Evolutionary conservation across 1,140 invertebrate genomes (phyloP), one percentile per base, ranked within the genome.

Genomic region (Papilio xuthus): DNA sequence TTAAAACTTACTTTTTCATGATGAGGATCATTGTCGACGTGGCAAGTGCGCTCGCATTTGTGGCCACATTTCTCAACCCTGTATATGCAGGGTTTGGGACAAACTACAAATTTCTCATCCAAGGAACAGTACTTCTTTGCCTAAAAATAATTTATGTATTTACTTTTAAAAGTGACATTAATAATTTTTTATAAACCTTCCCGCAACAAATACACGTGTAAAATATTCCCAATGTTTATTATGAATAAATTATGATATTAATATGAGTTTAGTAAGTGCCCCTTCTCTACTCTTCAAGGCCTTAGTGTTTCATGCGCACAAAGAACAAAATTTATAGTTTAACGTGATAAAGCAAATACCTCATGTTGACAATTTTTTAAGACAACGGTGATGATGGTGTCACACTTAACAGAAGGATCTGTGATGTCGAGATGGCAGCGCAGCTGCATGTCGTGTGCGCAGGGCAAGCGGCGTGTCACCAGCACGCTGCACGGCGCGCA

Each of bases 21-120:
- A 74, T 94, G 89, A 1, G 95, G 94, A 84, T 95, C 95, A 18
- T 88, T 78, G 0, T 82, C 82, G 18, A 94, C 90, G 82, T 95
- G 95, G 80, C 95, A 95, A 0, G 74, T 83, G 18, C 78, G 81
- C 8, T 26, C 42, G 82, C 95, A 95, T 4, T 85, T 84, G 81
- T 95, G 95, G 0, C 95, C 95, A 84, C 95, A 95, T n/a, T 72
- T 74, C 20, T 91, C 88, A 12, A 95, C 83, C 4, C 93, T 86
- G 41, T 84, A 85, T 71, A 86, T 84, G 81, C 95, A 95, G 0
- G 86, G 88, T 32, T 81, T 74, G 7, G 85, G 78, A 84, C 95
- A 95, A n/a, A 20, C 32, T 42, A 92, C 90, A 6, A 72, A 78
- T 2, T 88, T 80, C 13, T 86, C 70, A 74, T 93, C 84, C 50